Evolutionary conservation across 2,888 invertebrate species (phyloP).

Genomic region (Cryptocephalus primarius): DNA sequence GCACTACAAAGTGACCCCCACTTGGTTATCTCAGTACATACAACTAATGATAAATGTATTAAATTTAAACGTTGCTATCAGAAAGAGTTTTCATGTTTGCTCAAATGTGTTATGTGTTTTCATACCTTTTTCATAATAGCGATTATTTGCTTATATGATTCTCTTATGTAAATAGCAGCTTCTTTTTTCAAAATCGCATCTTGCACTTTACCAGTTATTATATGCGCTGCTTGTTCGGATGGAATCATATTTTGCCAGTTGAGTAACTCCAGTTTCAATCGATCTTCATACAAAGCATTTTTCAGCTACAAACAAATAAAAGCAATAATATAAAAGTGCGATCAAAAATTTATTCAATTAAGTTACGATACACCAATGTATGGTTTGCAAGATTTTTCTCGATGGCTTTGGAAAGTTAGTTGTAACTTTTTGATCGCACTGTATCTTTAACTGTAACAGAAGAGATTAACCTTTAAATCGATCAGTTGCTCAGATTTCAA

Average conservation of each 20-base stretch:
- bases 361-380: too few relatives aligned
- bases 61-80: too few relatives aligned
- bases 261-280: conserved; percentile 39
- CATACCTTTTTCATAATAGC: conserved; percentile 51
- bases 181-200: conserved; percentile 52
- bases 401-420: not conserved
- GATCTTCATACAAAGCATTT: conserved; percentile 43
- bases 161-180: conserved; percentile 51
- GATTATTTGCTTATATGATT: conserved; percentile 50
- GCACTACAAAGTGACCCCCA: too few relatives aligned
- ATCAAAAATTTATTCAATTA: too few relatives aligned
- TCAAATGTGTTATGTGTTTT: not conserved
- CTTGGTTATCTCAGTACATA: too few relatives aligned
- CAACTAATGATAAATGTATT: too few relatives aligned
- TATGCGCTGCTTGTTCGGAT: conserved; percentile 45
- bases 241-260: conserved; percentile 23
- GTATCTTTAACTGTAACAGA: not conserved
- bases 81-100: too few relatives aligned
- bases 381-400: too few relatives aligned
- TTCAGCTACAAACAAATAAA: conserved; percentile 34
- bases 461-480: conserved; percentile 41
- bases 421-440: not conserved
- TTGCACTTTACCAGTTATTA: conserved; percentile 51
- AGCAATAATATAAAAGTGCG: too few relatives aligned
- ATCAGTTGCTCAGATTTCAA: conserved; percentile 49